These are phyloP conservation scores for Diachasma alloeum DNA, from an alignment of 1,140 invertebrate species.

Conservation along the genomic window DNA sequence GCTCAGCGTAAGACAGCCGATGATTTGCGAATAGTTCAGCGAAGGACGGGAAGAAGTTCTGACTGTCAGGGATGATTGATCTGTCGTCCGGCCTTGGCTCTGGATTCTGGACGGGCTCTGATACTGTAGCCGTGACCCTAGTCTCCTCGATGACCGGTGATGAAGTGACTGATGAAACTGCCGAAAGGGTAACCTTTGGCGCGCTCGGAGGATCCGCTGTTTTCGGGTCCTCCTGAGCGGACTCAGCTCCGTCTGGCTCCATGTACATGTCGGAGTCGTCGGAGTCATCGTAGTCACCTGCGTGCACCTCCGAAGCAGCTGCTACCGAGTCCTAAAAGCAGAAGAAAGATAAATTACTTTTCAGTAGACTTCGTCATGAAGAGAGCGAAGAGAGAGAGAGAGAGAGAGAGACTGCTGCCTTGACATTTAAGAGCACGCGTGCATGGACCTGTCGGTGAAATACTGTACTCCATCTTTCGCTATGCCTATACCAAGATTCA, in stretches of 20 bases:
- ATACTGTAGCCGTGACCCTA: constrained; percentile 10
- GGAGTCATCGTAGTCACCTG: constrained; percentile 51
- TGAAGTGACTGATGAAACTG: background rate
- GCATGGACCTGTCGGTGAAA: constrained; percentile 37
- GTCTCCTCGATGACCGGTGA: constrained; percentile 3
- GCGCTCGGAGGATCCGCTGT: background rate
- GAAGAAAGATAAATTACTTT: background rate
- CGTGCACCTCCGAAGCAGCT: constrained; percentile 49
- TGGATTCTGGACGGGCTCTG: background rate
- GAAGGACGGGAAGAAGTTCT: constrained; percentile 66
- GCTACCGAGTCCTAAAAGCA: constrained; percentile 57
- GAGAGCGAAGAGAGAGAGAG: background rate
- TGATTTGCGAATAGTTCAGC: constrained; percentile 63
- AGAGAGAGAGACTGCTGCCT: constrained; percentile 34
- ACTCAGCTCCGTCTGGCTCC: constrained; percentile 56
- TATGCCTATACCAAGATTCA: background rate
- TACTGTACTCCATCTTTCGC: background rate
- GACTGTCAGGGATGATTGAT: constrained; percentile 58
- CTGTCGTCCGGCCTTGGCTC: constrained; percentile 45
- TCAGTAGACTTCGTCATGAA: background rate
- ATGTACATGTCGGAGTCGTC: constrained; percentile 64
- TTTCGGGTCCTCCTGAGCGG: constrained; percentile 10
- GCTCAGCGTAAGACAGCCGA: constrained; percentile 53
- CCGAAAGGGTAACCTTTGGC: background rate
- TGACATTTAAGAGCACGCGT: constrained; percentile 48